Evolutionary conservation across 2,113 vertebrate species (phyloP).

Genomic region (Dromaius novaehollandiae): DNA sequence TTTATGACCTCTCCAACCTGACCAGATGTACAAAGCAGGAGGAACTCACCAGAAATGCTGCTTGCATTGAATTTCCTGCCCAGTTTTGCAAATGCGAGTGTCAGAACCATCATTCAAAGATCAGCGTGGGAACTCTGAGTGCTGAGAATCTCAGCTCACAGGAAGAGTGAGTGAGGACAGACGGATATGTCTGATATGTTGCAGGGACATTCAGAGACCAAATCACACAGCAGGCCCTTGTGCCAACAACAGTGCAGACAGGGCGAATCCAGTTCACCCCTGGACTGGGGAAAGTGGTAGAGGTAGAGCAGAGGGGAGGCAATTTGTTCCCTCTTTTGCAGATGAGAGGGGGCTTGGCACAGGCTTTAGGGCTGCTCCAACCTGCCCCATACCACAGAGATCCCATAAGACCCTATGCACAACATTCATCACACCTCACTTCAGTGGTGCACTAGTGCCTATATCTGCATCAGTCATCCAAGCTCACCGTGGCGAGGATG

Average conservation of each 20-base stretch:
- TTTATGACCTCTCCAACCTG: neutral
- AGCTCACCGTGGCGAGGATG: neutral
- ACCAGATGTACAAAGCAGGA: neutral
- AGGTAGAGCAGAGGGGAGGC: rapidly evolving
- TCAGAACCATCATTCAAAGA: neutral
- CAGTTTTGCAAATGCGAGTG: neutral
- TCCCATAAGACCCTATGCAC: too few relatives aligned
- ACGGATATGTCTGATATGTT: rapidly evolving
- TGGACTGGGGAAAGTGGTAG: neutral
- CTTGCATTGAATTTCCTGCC: neutral
- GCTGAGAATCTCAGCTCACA: neutral
- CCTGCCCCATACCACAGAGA: neutral
- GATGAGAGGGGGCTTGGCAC: neutral
- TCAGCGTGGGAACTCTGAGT: neutral
- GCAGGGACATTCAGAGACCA: neutral
- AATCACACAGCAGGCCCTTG: neutral
- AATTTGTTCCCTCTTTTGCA: neutral
- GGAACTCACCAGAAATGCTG: neutral
- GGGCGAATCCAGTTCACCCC: neutral
- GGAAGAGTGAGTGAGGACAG: too few relatives aligned
- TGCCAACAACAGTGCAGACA: too few relatives aligned
- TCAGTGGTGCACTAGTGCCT: neutral
- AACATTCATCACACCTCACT: neutral
- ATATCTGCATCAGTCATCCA: neutral
- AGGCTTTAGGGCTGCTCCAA: neutral